phyloP scores from a whole-genome alignment of 2,797 vertebrate species.

The Brachymystax lenok region DNA sequence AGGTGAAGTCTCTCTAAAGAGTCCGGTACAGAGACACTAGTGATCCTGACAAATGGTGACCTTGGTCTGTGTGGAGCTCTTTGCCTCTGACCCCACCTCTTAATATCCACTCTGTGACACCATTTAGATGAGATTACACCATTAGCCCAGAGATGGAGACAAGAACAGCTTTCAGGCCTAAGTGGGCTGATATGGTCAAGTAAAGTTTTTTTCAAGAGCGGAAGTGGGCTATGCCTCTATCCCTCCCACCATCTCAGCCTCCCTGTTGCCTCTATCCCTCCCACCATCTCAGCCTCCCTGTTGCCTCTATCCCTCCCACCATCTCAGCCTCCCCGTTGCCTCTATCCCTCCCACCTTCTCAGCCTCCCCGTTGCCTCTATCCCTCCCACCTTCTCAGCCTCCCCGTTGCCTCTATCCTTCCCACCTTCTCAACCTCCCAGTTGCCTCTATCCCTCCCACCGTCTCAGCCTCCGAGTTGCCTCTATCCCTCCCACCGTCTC shows the following conservation, averaged over 20 bases:
- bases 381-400: too few species aligned
- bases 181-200: not conserved
- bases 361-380: too few species aligned
- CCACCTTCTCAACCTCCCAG: too few species aligned
- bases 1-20: not conserved
- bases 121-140: constrained; percentile 31
- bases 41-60: not conserved
- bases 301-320: too few species aligned
- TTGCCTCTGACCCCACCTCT: not conserved
- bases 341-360: too few species aligned
- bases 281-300: not conserved
- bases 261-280: not conserved
- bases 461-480: too few species aligned
- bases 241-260: not conserved
- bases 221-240: not conserved
- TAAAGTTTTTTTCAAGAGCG: too few species aligned
- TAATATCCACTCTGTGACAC: constrained; percentile 31
- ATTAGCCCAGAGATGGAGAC: constrained; percentile 20
- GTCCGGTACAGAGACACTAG: not conserved
- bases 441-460: too few species aligned
- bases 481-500: too few species aligned
- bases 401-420: too few species aligned
- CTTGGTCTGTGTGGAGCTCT: not conserved
- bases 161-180: constrained; percentile 29
- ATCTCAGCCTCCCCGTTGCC: too few species aligned